Evolutionary conservation across 2,113 vertebrate genomes (phyloP), one percentile per base, ranked within the genome.

Genomic region (Potamarius usumacintae): DNA sequence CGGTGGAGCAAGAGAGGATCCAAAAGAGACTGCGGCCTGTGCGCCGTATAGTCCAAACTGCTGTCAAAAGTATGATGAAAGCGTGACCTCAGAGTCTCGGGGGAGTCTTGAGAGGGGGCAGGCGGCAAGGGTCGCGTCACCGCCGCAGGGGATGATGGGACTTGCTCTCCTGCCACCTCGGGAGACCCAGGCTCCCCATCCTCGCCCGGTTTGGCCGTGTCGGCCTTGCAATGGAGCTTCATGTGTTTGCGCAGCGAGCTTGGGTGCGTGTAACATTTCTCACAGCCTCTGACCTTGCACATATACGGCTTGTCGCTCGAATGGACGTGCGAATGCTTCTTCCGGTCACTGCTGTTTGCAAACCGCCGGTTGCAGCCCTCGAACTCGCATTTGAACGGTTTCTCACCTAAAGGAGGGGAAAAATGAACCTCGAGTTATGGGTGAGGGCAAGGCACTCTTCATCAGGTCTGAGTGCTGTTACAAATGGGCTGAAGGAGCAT

Each of bases 371-470:
- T 94, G 92, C 93, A 95, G 91, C 94, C 94, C 58, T 95, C 88
- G 89, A 95, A 96, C 90, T 95, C 95, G 53, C 94, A 95, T 91
- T 94, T 94, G 92, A 96, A 96, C 67, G 94, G 93, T 92, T 95
- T 96, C 92, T 96, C 89, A 94, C 95, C 95, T 95, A 93, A 93
- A 95, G 83, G 89, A 83, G 86, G 85, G 92, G 91, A 91, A 91
- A 94, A 91, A 94, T 89, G 83, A 86, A 87, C 50, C 87, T 86
- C 89, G 87, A 74, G 92, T 94, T 93, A 95, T 87, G 76, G 88
- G 77, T 88, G 60, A 79, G 62, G 83, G 76, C 83, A 86, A 74
- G 76, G 82, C 82, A 85, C 69, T 87, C 80, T 58, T 71, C 84
- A 86, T 71, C 53, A 9, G 55, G 53, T 82, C 76, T 90, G 52